A percentile compares a stretch with the other conserved stretches of the same genome.
Evolutionary conservation across 64 coral and sea anemone genomes (phyloP).

Genomic region (Trachythela sp.): DNA sequence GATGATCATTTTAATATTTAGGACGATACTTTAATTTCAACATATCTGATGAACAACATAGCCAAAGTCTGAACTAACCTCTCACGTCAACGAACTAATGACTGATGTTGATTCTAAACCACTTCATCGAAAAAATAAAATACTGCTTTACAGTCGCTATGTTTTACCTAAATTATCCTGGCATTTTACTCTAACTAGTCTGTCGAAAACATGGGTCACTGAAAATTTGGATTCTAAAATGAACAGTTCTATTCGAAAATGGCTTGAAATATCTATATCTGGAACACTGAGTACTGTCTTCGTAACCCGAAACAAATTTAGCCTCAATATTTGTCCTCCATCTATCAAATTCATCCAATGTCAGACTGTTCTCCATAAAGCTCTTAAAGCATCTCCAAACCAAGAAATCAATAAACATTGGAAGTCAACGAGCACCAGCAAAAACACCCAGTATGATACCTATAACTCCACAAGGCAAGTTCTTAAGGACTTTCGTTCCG

Average conservation of each 20-base stretch:
- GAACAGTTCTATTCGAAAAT: background rate
- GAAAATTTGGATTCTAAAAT: background rate
- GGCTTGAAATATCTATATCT: background rate
- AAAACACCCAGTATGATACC: background rate
- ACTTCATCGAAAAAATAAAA: background rate
- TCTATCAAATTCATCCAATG: conserved; percentile 2
- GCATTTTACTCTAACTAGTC: background rate
- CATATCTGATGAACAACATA: background rate
- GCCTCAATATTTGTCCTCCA: background rate
- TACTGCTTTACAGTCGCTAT: background rate
- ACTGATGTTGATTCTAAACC: background rate
- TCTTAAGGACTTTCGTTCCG: background rate
- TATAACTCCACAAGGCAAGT: background rate
- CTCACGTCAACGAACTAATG: background rate
- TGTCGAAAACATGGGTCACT: background rate
- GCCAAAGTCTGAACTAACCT: background rate
- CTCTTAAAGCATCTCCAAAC: background rate
- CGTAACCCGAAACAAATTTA: background rate
- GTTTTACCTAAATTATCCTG: conserved; percentile 5
- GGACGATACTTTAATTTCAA: background rate
- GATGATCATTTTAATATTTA: no score
- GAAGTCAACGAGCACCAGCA: background rate
- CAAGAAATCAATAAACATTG: background rate
- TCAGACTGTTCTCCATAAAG: background rate
- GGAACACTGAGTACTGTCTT: background rate